Conservation (phyloP, 2,888 invertebrate genomes). For the Ommatoiulus sabulosus region DNA sequence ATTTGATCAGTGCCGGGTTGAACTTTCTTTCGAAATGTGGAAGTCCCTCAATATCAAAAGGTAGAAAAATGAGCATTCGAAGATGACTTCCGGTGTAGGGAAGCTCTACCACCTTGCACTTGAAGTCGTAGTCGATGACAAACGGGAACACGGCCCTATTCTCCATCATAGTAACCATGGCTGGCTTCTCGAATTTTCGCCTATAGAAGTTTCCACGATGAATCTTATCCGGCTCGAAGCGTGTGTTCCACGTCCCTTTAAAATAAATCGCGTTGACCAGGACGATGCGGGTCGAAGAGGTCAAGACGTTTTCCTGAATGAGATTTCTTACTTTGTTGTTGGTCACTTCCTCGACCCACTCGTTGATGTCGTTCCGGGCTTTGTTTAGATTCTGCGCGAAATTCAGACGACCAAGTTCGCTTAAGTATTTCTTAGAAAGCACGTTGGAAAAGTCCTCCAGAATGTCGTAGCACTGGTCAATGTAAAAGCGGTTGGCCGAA, state of each 20-base stretch:
- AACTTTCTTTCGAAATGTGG: slow-evolving; percentile 51
- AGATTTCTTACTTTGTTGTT: slow-evolving; percentile 84
- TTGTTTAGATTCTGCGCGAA: slow-evolving; percentile 3
- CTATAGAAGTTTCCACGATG: slow-evolving; percentile 38
- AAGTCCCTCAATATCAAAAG: slow-evolving; percentile 53
- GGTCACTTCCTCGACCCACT: slow-evolving; percentile 84
- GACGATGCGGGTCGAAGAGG: slow-evolving; percentile 46
- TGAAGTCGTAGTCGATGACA: slow-evolving; percentile 53
- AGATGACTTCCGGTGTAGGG: slow-evolving; percentile 51
- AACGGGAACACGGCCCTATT: slow-evolving; percentile 40
- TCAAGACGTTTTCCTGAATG: slow-evolving; percentile 67
- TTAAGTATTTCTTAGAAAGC: slow-evolving; percentile 49
- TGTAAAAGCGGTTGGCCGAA: slow-evolving; percentile 38
- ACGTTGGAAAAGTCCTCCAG: slow-evolving; percentile 40
- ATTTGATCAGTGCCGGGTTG: slow-evolving; percentile 38
- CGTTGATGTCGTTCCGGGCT: slow-evolving; percentile 75
- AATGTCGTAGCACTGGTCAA: slow-evolving; percentile 45
- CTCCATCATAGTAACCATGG: slow-evolving; percentile 50
- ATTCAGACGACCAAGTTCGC: background rate
- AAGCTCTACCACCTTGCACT: slow-evolving; percentile 51
- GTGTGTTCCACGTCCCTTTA: slow-evolving; percentile 40
- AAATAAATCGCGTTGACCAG: slow-evolving; percentile 53
- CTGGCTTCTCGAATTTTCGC: slow-evolving; percentile 47
- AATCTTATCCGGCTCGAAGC: slow-evolving; percentile 50
- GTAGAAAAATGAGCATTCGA: slow-evolving; percentile 53